phyloP scores from a whole-genome alignment of 2,888 invertebrate genomes.

The Tipula vernalis region DNA sequence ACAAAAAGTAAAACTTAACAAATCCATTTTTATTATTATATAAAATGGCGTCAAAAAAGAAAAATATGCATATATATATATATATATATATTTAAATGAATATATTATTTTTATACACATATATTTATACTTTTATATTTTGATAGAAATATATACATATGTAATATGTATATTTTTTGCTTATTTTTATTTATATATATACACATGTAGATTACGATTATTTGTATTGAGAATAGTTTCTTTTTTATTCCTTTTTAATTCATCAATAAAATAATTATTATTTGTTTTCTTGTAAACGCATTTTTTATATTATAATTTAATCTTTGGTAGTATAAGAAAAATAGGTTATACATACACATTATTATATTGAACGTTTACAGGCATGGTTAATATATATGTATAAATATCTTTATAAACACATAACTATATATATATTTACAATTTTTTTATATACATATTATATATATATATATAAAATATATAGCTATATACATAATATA shows the following conservation, averaged over 20 bases:
- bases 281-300: not conserved
- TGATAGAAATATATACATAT: not conserved
- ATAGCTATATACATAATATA: not conserved
- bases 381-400: not conserved
- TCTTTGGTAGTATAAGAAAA: not conserved
- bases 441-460: not conserved
- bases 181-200: not conserved
- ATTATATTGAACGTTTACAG: not conserved
- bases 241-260: not conserved
- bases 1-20: not conserved
- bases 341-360: not conserved
- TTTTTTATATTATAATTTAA: not conserved
- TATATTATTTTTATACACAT: not conserved
- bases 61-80: not conserved
- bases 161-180: not conserved
- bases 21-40: not conserved
- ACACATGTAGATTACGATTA: not conserved
- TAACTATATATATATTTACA: not conserved
- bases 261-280: not conserved
- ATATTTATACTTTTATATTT: not conserved
- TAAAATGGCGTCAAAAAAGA: not conserved
- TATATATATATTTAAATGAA: not conserved
- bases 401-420: not conserved
- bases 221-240: not conserved
- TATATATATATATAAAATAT: not conserved